A percentile compares a stretch with the other conserved stretches of the same genome.
Evolutionary conservation across 2,797 vertebrate genomes (phyloP).

Genomic region (Thaleichthys pacificus): DNA sequence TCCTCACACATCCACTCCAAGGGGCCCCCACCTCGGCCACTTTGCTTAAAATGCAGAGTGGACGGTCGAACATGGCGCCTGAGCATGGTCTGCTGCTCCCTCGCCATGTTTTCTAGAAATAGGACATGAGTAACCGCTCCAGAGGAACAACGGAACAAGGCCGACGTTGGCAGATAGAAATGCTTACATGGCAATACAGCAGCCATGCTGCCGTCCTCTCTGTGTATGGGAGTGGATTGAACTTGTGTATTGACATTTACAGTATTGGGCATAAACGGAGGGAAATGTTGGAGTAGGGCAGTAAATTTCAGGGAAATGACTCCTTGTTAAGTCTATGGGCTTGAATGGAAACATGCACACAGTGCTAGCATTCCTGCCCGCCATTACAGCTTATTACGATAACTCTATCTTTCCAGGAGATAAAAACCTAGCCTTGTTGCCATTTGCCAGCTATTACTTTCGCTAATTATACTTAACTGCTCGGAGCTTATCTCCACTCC

Average conservation of each 20-base stretch:
- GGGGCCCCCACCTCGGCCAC: conserved; percentile 50
- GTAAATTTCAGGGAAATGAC: conserved; percentile 78
- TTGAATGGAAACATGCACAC: conserved; percentile 73
- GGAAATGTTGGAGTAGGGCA: conserved; percentile 76
- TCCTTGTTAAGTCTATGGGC: conserved; percentile 77
- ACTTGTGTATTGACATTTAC: conserved; percentile 71
- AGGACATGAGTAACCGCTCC: conserved; percentile 74
- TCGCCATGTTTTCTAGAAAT: conserved; percentile 72
- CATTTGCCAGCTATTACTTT: conserved; percentile 85
- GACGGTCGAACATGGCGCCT: conserved; percentile 63
- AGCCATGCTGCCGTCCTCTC: conserved; percentile 45
- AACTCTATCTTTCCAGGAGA: conserved; percentile 81
- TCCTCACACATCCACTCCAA: conserved; percentile 59
- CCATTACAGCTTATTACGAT: conserved; percentile 81
- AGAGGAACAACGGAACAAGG: conserved; percentile 69
- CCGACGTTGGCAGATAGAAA: conserved; percentile 70
- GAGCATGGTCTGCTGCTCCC: conserved; percentile 66
- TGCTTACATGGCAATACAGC: conserved; percentile 69
- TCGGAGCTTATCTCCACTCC: conserved; percentile 83
- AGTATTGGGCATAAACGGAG: conserved; percentile 71
- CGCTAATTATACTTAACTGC: conserved; percentile 89
- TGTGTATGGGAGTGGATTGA: conserved; percentile 63
- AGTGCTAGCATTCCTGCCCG: conserved; percentile 77
- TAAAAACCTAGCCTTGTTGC: conserved; percentile 81
- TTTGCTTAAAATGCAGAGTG: conserved; percentile 71